Percentiles rank a stretch among this genome's conserved stretches.
phyloP scores from a whole-genome alignment of 2,113 vertebrate genomes.

The Periophthalmus modestus region DNA sequence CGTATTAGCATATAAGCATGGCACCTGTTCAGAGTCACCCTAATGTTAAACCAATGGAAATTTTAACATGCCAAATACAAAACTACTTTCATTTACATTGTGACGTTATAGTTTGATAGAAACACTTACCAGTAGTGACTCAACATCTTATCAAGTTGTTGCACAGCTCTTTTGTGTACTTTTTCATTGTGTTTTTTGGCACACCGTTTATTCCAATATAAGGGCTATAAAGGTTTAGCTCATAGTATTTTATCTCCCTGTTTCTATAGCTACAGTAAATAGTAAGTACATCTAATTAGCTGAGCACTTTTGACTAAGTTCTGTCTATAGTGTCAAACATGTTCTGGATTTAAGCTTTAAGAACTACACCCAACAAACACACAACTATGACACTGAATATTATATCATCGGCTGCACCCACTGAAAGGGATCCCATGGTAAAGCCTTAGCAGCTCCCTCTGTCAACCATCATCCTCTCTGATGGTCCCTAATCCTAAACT shows the following conservation, averaged over 20 bases:
- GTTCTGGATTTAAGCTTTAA: neutral
- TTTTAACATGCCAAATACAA: no score
- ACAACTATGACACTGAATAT: neutral
- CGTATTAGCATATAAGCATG: no score
- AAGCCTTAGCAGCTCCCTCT: conserved; percentile 25
- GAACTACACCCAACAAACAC: neutral
- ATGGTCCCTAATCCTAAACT: conserved; percentile 31
- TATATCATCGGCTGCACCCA: conserved; percentile 3
- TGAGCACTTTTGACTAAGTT: neutral
- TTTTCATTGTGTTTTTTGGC: no score
- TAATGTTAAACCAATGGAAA: no score
- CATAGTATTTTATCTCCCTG: neutral
- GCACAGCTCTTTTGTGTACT: no score
- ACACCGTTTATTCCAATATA: neutral
- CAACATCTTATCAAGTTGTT: no score
- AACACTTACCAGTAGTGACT: no score
- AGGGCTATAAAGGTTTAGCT: neutral
- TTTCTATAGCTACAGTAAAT: neutral
- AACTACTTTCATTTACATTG: no score
- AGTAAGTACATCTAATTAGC: neutral
- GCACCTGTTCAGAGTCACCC: no score
- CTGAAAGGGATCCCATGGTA: conserved; percentile 2
- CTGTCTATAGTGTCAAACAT: neutral
- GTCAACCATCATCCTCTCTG: conserved; percentile 20
- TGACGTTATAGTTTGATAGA: no score